These are phyloP conservation scores for Platichthys stellatus DNA, from an alignment of 2,113 vertebrate genomes.

Conservation along the genomic window DNA sequence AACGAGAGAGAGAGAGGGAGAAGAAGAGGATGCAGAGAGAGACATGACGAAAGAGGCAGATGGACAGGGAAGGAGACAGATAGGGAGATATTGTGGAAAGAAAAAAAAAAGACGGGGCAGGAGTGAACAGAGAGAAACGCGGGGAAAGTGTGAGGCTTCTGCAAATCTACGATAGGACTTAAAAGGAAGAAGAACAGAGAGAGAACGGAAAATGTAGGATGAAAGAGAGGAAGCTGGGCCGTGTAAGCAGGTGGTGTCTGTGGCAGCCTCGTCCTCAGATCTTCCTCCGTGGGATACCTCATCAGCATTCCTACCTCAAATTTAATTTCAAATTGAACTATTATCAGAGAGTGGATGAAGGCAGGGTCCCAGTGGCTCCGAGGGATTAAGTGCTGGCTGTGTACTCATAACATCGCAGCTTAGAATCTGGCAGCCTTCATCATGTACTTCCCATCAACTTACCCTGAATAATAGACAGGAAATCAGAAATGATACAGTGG, in stretches of 20 bases:
- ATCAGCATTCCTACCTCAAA: slow-evolving; percentile 72
- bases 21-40: slow-evolving; percentile 15
- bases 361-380: slow-evolving; percentile 29
- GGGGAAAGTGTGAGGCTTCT: slow-evolving; percentile 39
- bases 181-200: slow-evolving; percentile 61
- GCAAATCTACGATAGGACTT: slow-evolving; percentile 66
- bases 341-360: slow-evolving; percentile 51
- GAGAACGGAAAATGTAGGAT: slow-evolving; percentile 46
- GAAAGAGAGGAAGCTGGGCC: slow-evolving; percentile 51
- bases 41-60: slow-evolving; percentile 50
- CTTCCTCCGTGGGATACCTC: slow-evolving; percentile 67
- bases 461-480: neutral
- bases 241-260: slow-evolving; percentile 62
- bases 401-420: slow-evolving; percentile 18
- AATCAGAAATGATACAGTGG: neutral
- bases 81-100: slow-evolving; percentile 13
- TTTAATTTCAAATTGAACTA: slow-evolving; percentile 60
- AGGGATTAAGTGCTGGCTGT: slow-evolving; percentile 37
- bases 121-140: slow-evolving; percentile 30
- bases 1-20: slow-evolving; percentile 17
- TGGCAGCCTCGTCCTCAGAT: slow-evolving; percentile 62
- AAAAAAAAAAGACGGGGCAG: slow-evolving; percentile 14
- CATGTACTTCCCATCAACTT: slow-evolving; percentile 2
- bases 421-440: slow-evolving; percentile 1
- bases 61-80: slow-evolving; percentile 42